These are phyloP conservation scores for Phalanger gymnotis DNA, from an alignment of 2,797 vertebrate genomes.

Conservation along the genomic window DNA sequence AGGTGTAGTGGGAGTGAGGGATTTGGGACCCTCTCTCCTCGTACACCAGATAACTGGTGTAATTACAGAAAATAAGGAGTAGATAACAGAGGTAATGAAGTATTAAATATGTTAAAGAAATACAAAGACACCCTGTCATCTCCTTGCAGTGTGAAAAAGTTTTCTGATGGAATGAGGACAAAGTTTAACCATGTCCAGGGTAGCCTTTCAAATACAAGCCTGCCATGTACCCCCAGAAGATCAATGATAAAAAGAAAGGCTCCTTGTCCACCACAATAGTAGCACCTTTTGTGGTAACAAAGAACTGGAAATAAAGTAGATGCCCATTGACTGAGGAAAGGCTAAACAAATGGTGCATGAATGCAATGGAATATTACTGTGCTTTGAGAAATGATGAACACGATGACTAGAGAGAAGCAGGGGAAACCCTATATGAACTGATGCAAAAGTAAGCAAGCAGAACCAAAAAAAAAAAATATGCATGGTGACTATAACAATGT, in stretches of 20 bases:
- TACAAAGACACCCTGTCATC: background rate
- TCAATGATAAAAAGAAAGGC: background rate
- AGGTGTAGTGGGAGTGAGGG: background rate
- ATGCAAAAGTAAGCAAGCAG: background rate
- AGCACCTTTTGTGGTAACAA: background rate
- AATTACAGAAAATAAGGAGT: background rate
- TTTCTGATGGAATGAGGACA: background rate
- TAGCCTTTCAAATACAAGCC: background rate
- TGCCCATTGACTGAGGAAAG: background rate
- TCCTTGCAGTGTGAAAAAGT: background rate
- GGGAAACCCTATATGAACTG: background rate
- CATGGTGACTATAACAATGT: background rate
- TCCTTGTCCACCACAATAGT: background rate
- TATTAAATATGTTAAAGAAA: background rate
- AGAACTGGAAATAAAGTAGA: background rate
- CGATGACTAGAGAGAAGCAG: background rate
- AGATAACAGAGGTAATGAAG: background rate
- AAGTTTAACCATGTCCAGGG: background rate
- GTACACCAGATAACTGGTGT: background rate
- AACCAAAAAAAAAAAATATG: background rate
- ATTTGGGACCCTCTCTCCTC: background rate
- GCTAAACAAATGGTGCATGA: background rate
- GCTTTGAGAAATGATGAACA: background rate
- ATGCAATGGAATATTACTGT: background rate
- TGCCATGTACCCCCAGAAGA: background rate